Base-by-base conservation (phyloP, 2,888 invertebrate genomes). In the Nebria brevicollis region DNA sequence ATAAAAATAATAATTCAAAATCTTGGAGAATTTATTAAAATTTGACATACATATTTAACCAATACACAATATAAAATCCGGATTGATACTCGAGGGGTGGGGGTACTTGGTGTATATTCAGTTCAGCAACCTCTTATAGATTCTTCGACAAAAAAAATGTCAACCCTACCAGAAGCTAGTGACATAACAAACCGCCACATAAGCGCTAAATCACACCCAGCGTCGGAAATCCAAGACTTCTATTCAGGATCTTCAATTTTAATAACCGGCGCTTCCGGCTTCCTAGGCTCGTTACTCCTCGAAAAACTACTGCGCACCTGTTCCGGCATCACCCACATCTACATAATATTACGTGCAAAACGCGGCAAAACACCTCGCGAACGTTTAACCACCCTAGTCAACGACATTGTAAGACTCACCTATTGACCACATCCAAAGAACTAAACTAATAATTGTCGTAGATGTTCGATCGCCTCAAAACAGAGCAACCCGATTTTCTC, bases 391-490 rank as follows among this genome's bases (percentile, higher is more conserved):
- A 85, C 85, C 25, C 82, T 86, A 20, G 85, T 84, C 72, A 83
- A 83, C n/a, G 84, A 84, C 72, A 80, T 83, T 76, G 85, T 85
- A 81, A 84, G 84, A 1, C 20, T 1, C 20, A 0, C 0, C 20
- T 1, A 20, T 20, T 20, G 20, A 20, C 20, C 20, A 20, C 20
- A 20, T 20, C 20, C 20, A 20, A 20, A 20, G 20, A 20, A 20
- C 20, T 20, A 20, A 20, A 20, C 20, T 20, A 20, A 20, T 20
- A 20, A 34, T 34, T 70, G 6, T 86, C 87, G 2, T 83, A 92
- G 93, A 86, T 92, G 15, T 93, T 91, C 85, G 90, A 91, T 82
- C 87, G 89, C 1, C 84, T 93, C 80, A 90, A 89, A 84, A 87
- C 89, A 66, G 89, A 90, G 82, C 85, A 89, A 72, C 92, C 92